Conservation (phyloP, 2,797 vertebrate species). For the Eidolon dupreanum region DNA sequence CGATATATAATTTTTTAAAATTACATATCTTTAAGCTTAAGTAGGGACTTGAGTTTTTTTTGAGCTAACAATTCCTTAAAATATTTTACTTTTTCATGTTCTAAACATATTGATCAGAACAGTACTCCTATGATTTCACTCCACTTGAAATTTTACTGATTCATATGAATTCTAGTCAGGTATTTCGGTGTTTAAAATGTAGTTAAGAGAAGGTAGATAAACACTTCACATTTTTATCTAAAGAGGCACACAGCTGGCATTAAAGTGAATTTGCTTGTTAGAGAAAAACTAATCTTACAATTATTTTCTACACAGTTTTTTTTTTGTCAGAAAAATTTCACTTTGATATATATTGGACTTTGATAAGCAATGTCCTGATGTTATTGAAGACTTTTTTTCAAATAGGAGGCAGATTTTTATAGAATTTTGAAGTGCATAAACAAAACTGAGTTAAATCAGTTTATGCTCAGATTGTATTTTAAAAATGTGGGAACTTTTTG, state of each 20-base stretch:
- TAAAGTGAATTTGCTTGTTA: constrained; percentile 53
- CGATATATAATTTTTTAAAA: background rate
- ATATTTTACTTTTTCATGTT: background rate
- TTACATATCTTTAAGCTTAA: background rate
- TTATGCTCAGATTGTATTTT: background rate
- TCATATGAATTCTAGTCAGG: background rate
- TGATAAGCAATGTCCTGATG: background rate
- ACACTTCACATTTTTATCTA: constrained; percentile 20
- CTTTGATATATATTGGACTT: background rate
- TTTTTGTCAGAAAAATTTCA: constrained; percentile 26
- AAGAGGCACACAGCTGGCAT: background rate
- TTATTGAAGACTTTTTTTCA: background rate
- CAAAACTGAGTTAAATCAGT: background rate
- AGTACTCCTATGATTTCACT: background rate
- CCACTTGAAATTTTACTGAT: background rate
- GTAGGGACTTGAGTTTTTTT: background rate
- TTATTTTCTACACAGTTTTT: background rate
- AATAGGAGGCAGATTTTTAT: background rate
- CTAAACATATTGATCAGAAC: background rate
- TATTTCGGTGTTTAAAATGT: constrained; percentile 1
- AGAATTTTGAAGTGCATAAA: constrained; percentile 37
- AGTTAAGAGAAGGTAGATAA: background rate
- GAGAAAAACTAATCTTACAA: background rate
- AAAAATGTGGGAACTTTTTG: background rate
- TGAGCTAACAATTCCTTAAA: background rate